phyloP scores from a whole-genome alignment of 2,888 invertebrate genomes.

The Trachelus tabidus region DNA sequence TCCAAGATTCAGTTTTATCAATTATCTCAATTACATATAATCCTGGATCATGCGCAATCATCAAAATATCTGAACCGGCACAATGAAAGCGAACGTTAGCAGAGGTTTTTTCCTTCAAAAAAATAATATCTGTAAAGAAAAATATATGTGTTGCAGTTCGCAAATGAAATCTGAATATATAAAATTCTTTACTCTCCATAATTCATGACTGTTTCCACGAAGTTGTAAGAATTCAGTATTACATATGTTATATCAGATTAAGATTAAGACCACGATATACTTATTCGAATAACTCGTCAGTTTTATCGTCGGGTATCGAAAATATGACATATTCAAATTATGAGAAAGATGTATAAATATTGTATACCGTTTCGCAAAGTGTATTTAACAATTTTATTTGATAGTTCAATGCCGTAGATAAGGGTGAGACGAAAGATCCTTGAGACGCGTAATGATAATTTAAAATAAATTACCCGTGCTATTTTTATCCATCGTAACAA shows the following conservation, averaged over 20 bases:
- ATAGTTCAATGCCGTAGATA: background rate
- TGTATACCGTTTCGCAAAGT: background rate
- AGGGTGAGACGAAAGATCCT: background rate
- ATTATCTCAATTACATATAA: constrained; percentile 44
- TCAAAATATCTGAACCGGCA: constrained; percentile 35
- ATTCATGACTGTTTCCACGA: background rate
- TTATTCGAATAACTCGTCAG: background rate
- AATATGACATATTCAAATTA: too few relatives aligned
- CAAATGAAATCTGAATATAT: background rate
- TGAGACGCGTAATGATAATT: background rate
- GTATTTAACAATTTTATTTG: background rate
- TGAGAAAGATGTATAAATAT: background rate
- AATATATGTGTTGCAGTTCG: background rate
- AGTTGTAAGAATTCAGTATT: background rate
- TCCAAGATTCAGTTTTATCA: constrained; percentile 22
- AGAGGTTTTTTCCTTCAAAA: constrained; percentile 20
- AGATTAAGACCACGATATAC: background rate
- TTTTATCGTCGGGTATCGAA: too few relatives aligned
- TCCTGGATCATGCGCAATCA: constrained; percentile 45
- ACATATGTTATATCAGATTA: background rate
- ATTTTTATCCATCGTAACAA: background rate
- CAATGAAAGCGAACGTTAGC: constrained; percentile 47
- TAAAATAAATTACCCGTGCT: background rate
- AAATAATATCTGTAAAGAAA: background rate
- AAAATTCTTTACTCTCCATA: background rate